Base-by-base conservation (phyloP, 1,140 invertebrate genomes). In the Planococcus citri region DNA sequence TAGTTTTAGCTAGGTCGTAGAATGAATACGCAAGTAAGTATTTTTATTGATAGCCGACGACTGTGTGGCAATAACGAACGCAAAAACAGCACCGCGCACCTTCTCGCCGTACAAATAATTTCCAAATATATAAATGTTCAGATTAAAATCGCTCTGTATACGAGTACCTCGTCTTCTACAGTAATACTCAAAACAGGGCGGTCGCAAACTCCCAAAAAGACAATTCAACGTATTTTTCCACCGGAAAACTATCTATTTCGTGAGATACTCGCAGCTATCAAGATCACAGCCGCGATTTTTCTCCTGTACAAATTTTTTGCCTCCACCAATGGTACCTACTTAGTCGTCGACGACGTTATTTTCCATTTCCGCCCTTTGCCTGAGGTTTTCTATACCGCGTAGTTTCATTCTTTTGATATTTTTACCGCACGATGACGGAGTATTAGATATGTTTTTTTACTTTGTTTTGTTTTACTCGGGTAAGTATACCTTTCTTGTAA, bases 91-190 rank as follows among this genome's bases (percentile, higher is more conserved):
- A 20, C 4, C 2, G 41, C 29, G n/a, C n/a, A n/a, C n/a, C n/a
- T n/a, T n/a, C n/a, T n/a, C n/a, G n/a, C n/a, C n/a, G n/a, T n/a
- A n/a, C 12, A 51, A 51, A 51, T 51, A 51, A 51, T 51, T 51
- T 51, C 41, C 41, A 51, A 17, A 51, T n/a, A n/a, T n/a, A n/a
- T 51, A 51, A 51, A 51, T 51, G 41, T 51, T 51, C 41, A 51
- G 41, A 51, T 51, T 51, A 51, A 51, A 51, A 51, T 51, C 41
- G 41, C 41, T 51, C 2, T n/a, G n/a, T n/a, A n/a, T n/a, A n/a
- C n/a, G n/a, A n/a, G n/a, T n/a, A n/a, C n/a, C n/a, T 17, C n/a
- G 10, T n/a, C 41, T 33, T 33, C 12, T 33, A 33, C 12, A 33
- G 29, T 12, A 33, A 12, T 4, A n/a, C n/a, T n/a, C n/a, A n/a